Evolutionary conservation across 2,888 invertebrate genomes (phyloP).

Genomic region (Hypomecis punctinalis): DNA sequence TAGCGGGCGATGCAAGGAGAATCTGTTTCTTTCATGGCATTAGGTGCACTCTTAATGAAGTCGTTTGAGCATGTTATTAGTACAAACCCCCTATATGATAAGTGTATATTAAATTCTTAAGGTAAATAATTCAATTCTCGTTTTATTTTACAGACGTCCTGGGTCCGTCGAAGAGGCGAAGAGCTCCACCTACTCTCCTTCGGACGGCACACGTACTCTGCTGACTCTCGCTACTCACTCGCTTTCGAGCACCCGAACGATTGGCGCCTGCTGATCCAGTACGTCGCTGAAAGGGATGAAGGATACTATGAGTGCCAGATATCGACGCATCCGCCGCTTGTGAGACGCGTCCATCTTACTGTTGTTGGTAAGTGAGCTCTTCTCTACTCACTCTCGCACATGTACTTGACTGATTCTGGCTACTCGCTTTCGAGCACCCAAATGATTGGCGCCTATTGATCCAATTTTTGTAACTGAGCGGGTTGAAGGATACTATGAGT

Average conservation of each 20-base stretch:
- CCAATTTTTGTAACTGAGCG: slow-evolving; percentile 87
- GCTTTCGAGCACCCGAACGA: slow-evolving; percentile 90
- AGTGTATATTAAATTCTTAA: no score
- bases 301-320: slow-evolving; percentile 93
- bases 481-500: slow-evolving; percentile 89
- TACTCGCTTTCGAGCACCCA: background rate
- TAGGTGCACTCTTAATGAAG: no score
- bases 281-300: slow-evolving; percentile 90
- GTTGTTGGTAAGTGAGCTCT: slow-evolving; percentile 89
- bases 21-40: no score
- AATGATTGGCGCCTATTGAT: slow-evolving; percentile 87
- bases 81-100: no score
- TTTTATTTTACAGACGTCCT: slow-evolving; percentile 83
- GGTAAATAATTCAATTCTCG: no score
- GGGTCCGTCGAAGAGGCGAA: slow-evolving; percentile 88
- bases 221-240: slow-evolving; percentile 88
- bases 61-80: no score
- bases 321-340: slow-evolving; percentile 90
- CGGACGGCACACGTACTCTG: slow-evolving; percentile 87
- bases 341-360: slow-evolving; percentile 87
- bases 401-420: background rate
- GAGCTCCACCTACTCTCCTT: slow-evolving; percentile 89
- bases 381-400: no score
- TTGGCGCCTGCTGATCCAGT: slow-evolving; percentile 90
- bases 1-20: no score